phyloP scores from a whole-genome alignment of 2,797 vertebrate species.

The Tamandua tetradactyla region DNA sequence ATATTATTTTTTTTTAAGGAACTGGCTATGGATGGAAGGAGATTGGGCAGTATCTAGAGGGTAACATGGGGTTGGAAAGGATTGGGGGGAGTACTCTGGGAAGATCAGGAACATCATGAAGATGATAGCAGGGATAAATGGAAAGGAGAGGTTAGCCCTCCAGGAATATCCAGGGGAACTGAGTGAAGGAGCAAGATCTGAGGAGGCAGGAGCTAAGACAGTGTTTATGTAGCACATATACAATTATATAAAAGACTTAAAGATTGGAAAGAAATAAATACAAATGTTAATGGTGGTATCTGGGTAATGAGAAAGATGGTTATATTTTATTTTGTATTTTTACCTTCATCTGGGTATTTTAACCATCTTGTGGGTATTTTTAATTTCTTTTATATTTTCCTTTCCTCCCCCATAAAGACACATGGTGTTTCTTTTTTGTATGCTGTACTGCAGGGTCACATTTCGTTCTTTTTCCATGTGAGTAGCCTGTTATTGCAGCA shows the following conservation, averaged over 20 bases:
- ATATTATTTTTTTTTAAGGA: not conserved
- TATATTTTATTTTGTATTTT: not conserved
- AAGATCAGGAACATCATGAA: not conserved
- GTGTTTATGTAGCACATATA: not conserved
- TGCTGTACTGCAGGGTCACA: no score
- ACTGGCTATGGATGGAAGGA: not conserved
- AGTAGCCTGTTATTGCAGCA: no score
- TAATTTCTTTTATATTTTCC: constrained; percentile 5
- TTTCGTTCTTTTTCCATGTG: no score
- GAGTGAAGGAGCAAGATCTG: not conserved
- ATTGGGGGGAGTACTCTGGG: not conserved
- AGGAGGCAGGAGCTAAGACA: not conserved
- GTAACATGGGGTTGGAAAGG: constrained; percentile 11
- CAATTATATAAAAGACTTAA: not conserved
- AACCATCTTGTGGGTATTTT: not conserved
- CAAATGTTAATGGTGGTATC: not conserved
- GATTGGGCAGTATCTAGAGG: not conserved
- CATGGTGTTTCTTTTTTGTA: no score
- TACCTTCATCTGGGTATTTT: no score
- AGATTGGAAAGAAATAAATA: not conserved
- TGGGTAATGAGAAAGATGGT: not conserved
- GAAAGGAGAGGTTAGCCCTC: not conserved
- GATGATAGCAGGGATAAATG: not conserved
- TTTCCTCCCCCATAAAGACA: not conserved
- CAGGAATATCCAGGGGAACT: not conserved